phyloP scores from a whole-genome alignment of 2,888 invertebrate genomes.

The Harmothoe impar region DNA sequence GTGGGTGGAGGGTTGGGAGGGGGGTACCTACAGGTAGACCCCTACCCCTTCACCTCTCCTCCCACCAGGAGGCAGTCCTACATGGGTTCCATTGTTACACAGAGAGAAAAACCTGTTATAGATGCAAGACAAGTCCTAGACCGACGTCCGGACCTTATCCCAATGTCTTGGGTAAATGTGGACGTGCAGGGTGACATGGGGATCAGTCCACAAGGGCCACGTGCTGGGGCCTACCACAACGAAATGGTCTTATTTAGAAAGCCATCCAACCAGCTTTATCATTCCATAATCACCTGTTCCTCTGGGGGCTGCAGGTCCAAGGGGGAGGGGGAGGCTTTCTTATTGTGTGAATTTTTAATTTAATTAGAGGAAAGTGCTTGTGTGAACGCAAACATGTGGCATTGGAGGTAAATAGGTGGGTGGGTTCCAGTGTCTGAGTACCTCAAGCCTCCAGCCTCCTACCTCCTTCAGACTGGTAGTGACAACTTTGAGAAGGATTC shows the following conservation, averaged over 20 bases:
- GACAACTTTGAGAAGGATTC: slow-evolving; percentile 34
- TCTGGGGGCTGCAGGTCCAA: not conserved
- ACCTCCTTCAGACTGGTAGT: not conserved
- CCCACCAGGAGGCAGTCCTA: not conserved
- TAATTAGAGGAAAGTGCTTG: slow-evolving; percentile 58
- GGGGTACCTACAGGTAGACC: not conserved
- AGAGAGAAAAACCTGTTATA: not conserved
- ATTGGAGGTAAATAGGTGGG: slow-evolving; percentile 46
- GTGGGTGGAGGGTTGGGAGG: not conserved
- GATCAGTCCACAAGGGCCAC: slow-evolving; percentile 30
- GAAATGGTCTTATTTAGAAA: slow-evolving; percentile 59
- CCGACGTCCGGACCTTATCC: not conserved
- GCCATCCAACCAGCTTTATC: slow-evolving; percentile 58
- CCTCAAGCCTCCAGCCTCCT: not conserved
- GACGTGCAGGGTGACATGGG: not conserved
- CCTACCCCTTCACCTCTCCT: not conserved
- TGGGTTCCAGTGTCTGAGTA: not conserved
- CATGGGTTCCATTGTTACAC: slow-evolving; percentile 21
- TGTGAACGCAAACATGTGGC: slow-evolving; percentile 58
- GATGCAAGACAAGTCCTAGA: slow-evolving; percentile 54
- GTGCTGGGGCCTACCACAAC: not conserved
- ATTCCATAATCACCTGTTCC: slow-evolving; percentile 57
- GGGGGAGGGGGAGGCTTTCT: slow-evolving; percentile 4
- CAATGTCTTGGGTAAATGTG: slow-evolving; percentile 41
- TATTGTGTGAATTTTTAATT: slow-evolving; percentile 60